These are phyloP conservation scores for Athalia circularis DNA, from an alignment of 2,888 invertebrate species.

Conservation along the genomic window DNA sequence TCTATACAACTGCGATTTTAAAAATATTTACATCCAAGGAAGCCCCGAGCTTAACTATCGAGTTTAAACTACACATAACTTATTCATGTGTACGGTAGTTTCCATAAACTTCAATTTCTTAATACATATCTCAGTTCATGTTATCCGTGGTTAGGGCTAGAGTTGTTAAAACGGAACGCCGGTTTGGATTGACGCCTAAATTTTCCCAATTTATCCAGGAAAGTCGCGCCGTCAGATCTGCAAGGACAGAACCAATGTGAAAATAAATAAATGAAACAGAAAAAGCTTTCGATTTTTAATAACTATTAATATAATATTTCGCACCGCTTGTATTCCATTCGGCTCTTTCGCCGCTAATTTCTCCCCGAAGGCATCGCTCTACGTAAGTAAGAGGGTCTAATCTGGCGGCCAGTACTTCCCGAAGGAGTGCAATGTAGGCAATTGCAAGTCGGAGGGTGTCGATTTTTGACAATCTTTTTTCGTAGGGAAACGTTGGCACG, in stretches of 20 bases:
- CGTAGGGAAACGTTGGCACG: conserved; percentile 99
- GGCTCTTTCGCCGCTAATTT: conserved; percentile 90
- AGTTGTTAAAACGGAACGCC: conserved; percentile 88
- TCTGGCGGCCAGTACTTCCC: conserved; percentile 91
- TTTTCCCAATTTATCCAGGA: conserved; percentile 99
- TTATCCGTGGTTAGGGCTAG: conserved; percentile 86
- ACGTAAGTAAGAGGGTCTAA: conserved; percentile 96
- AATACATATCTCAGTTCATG: conserved; percentile 63
- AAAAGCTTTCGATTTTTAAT: conserved; percentile 40
- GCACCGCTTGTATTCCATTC: conserved; percentile 98
- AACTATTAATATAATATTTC: conserved; percentile 41
- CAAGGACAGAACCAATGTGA: conserved; percentile 55
- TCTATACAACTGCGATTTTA: no score
- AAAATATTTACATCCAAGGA: conserved; percentile 16
- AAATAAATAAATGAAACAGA: conserved; percentile 36
- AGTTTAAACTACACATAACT: no score
- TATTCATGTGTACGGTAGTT: no score
- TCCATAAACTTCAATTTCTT: no score
- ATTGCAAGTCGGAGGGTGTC: conserved; percentile 98
- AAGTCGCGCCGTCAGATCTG: conserved; percentile 96
- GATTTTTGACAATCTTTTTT: conserved; percentile 98
- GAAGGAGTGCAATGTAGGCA: conserved; percentile 95
- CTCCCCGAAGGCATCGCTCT: conserved; percentile 92
- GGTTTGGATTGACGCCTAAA: conserved; percentile 93
- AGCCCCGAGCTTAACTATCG: no score